Evolutionary conservation across 2,888 invertebrate genomes (phyloP).

Genomic region (Ochlodes sylvanus): DNA sequence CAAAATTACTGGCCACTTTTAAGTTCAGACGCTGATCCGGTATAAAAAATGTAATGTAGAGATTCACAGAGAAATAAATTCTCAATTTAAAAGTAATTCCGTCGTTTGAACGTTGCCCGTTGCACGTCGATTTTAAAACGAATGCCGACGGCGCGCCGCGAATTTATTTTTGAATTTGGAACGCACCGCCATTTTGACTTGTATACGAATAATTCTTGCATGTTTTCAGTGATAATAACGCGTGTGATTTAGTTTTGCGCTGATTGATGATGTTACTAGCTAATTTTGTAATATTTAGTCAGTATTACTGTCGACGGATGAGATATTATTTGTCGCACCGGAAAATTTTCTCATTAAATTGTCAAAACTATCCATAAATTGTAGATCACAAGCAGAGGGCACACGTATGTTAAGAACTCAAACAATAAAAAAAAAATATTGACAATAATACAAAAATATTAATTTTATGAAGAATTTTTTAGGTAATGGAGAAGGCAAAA

Average conservation of each 20-base stretch:
- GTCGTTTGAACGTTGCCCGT: constrained; percentile 47
- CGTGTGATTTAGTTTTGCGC: constrained; percentile 42
- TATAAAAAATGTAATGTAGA: no score
- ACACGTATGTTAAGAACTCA: not conserved
- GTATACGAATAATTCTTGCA: constrained; percentile 68
- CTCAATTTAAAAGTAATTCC: constrained; percentile 36
- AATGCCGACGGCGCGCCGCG: constrained; percentile 70
- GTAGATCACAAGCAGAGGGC: not conserved
- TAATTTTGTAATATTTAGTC: constrained; percentile 34
- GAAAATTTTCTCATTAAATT: constrained; percentile 32
- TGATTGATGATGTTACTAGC: constrained; percentile 39
- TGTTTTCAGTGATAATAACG: constrained; percentile 64
- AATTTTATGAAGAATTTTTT: no score
- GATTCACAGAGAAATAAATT: constrained; percentile 22
- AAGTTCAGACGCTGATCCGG: no score
- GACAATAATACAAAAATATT: no score
- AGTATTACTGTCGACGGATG: constrained; percentile 24
- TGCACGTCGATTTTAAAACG: constrained; percentile 79
- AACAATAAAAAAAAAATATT: not conserved
- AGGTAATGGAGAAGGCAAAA: no score
- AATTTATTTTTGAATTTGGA: constrained; percentile 85
- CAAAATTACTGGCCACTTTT: no score
- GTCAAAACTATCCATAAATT: constrained; percentile 17
- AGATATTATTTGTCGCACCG: constrained; percentile 28
- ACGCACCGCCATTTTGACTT: constrained; percentile 81